phyloP scores from a whole-genome alignment of 2,113 vertebrate genomes.

The Alaudala cheleensis region DNA sequence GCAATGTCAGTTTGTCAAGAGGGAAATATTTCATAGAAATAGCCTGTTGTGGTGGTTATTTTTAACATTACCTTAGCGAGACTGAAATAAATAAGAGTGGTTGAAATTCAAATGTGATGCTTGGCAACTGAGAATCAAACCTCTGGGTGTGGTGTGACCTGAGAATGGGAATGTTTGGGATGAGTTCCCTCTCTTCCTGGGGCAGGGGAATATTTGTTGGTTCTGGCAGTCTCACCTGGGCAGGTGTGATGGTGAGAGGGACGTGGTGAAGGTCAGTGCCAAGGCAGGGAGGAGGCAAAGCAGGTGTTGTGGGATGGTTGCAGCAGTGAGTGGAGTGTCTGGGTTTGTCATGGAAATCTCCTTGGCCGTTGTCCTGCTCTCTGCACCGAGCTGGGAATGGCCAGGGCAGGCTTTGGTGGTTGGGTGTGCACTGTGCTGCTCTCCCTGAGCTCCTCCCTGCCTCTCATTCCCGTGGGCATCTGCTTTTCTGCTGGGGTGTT shows the following conservation, averaged over 20 bases:
- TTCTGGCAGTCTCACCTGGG: not conserved
- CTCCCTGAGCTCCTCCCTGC: not conserved
- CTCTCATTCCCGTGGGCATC: not conserved
- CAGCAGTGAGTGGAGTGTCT: not conserved
- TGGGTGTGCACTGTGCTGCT: fast-evolving
- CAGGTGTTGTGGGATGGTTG: fast-evolving
- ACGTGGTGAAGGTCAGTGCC: not conserved
- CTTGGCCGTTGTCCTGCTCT: not conserved
- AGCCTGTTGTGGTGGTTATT: not conserved
- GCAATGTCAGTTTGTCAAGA: not conserved
- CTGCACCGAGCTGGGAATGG: fast-evolving
- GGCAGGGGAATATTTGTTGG: not conserved
- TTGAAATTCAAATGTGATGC: not conserved
- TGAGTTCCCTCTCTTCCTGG: fast-evolving
- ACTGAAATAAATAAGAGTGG: not conserved
- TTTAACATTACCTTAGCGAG: not conserved
- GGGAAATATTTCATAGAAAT: not conserved
- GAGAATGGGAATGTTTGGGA: not conserved
- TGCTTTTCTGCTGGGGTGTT: not conserved
- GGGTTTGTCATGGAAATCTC: not conserved
- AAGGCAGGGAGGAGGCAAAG: not conserved
- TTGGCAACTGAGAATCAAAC: not conserved
- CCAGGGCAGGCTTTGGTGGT: not conserved
- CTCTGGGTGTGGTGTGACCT: not conserved
- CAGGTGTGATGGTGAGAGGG: fast-evolving